A percentile compares a stretch with the other conserved stretches of the same genome.
Evolutionary conservation across 2,888 invertebrate genomes (phyloP).

Genomic region (Eupithecia pulchellata): DNA sequence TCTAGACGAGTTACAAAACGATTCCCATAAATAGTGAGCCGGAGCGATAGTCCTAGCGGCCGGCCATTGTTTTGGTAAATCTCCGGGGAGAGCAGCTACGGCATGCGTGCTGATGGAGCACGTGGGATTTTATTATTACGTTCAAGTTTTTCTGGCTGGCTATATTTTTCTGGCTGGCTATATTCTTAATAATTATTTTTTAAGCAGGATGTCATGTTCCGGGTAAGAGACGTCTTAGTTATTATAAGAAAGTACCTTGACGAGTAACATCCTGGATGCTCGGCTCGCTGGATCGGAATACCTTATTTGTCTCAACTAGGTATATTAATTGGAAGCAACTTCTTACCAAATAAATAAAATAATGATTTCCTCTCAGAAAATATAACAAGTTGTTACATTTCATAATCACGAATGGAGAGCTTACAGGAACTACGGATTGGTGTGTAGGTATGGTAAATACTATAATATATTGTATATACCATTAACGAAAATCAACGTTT

Average conservation of each 20-base stretch:
- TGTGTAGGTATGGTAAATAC: background rate
- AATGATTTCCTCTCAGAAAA: background rate
- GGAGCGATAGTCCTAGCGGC: background rate
- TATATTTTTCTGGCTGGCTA: background rate
- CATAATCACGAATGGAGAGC: background rate
- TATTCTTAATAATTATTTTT: background rate
- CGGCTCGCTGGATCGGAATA: background rate
- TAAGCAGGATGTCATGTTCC: constrained; percentile 8
- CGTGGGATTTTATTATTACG: too few species aligned
- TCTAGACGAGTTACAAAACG: background rate
- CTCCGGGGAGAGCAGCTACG: background rate
- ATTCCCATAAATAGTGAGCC: background rate
- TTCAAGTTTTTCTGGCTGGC: background rate
- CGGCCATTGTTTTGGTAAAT: background rate
- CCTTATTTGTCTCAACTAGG: constrained; percentile 4
- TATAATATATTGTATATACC: background rate
- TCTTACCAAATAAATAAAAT: background rate
- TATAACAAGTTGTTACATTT: background rate
- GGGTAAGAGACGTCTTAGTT: background rate
- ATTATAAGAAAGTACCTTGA: background rate
- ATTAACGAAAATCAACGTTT: background rate
- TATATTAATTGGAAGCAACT: background rate
- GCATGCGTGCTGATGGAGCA: background rate
- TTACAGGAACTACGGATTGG: background rate
- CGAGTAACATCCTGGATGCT: background rate